Percentiles rank a stretch among this genome's conserved stretches.
Evolutionary conservation across 2,888 invertebrate genomes (phyloP).

Genomic region (Anaspis maculata): DNA sequence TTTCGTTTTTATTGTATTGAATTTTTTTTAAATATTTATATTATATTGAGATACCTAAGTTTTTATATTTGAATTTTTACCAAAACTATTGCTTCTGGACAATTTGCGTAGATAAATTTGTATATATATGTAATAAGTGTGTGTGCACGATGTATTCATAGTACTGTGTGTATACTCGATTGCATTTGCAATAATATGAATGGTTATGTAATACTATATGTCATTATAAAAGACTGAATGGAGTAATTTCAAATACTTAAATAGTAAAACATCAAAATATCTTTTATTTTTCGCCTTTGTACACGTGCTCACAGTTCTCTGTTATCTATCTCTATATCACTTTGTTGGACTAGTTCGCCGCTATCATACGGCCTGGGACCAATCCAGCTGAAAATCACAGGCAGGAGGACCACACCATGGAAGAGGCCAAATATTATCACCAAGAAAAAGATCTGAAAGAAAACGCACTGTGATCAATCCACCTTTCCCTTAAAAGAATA

Average conservation of each 20-base stretch:
- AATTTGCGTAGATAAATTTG: conserved; percentile 36
- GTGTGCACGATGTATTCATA: conserved; percentile 43
- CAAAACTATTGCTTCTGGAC: conserved; percentile 32
- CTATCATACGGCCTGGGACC: conserved; percentile 52
- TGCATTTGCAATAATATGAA: conserved; percentile 45
- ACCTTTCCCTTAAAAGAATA: no score
- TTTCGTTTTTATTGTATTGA: conserved; percentile 13
- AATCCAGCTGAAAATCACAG: conserved; percentile 63
- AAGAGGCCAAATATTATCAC: conserved; percentile 72
- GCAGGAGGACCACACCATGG: conserved; percentile 67
- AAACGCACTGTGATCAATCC: no score
- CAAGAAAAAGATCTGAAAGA: conserved; percentile 62
- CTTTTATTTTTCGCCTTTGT: conserved; percentile 2
- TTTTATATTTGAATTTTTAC: conserved; percentile 21
- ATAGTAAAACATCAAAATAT: conserved; percentile 22
- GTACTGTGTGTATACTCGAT: conserved; percentile 44
- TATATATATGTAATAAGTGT: conserved; percentile 40
- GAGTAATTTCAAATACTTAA: conserved; percentile 45
- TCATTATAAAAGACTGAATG: conserved; percentile 46
- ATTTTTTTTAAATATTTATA: conserved; percentile 13
- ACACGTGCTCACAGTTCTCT: background rate
- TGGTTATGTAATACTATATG: conserved; percentile 45
- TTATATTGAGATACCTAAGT: conserved; percentile 10
- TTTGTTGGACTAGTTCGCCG: conserved; percentile 23
- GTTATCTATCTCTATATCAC: conserved; percentile 6